Conservation (phyloP, 2,113 vertebrate species). For the Meriones unguiculatus region DNA sequence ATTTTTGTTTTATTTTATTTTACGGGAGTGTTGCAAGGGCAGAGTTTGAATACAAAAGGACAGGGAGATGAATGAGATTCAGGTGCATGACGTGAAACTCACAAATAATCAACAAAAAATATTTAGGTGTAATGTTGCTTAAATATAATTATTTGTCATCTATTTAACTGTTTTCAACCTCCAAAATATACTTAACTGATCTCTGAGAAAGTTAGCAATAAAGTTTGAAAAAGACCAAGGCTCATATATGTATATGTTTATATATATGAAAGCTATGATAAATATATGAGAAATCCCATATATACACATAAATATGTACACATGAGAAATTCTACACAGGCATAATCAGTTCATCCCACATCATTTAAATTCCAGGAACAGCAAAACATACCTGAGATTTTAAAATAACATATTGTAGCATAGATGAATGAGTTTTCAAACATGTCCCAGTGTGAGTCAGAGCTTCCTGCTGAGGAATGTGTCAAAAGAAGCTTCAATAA, state of each 20-base stretch:
- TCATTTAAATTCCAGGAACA: constrained; percentile 82
- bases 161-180: constrained; percentile 9
- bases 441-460: constrained; percentile 63
- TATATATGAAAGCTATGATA: not conserved
- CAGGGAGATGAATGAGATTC: not conserved
- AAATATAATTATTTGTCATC: not conserved
- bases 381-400: constrained; percentile 86
- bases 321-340: constrained; percentile 63
- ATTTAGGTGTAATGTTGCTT: not conserved
- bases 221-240: not conserved
- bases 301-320: not conserved
- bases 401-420: constrained; percentile 87
- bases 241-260: too few relatives aligned
- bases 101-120: not conserved
- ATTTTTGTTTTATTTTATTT: not conserved
- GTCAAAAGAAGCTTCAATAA: constrained; percentile 80
- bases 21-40: not conserved
- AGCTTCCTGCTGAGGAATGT: constrained; percentile 74
- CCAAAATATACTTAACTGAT: not conserved
- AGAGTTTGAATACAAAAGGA: not conserved
- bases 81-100: not conserved
- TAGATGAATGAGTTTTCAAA: constrained; percentile 85
- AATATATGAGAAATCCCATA: not conserved
- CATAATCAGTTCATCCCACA: constrained; percentile 74
- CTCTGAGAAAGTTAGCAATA: not conserved